Evolutionary conservation across 2,888 invertebrate species (phyloP).

Genomic region (Pasiphila rectangulata): DNA sequence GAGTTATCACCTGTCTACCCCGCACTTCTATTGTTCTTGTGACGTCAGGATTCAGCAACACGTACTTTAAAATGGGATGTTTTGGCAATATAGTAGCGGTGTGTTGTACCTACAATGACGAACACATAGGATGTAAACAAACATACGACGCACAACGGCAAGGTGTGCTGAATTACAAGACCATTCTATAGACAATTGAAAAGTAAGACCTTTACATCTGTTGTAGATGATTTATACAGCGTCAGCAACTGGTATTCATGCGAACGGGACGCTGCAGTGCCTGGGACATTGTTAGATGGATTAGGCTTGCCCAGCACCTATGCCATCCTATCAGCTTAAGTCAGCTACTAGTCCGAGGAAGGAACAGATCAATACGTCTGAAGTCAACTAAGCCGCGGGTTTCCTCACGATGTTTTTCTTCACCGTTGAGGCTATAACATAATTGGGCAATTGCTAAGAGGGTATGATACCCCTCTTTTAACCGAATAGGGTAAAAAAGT

Average conservation of each 20-base stretch:
- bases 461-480: too few relatives aligned
- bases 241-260: neutral
- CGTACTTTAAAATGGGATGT: neutral
- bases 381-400: too few relatives aligned
- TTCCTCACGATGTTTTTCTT: too few relatives aligned
- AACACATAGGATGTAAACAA: neutral
- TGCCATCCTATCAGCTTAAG: too few relatives aligned
- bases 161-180: neutral
- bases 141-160: neutral
- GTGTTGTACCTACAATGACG: neutral
- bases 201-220: too few relatives aligned
- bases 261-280: neutral
- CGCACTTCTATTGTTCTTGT: constrained; percentile 3
- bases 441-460: too few relatives aligned
- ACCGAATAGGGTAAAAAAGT: constrained; percentile 17
- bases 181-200: neutral
- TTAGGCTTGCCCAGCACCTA: too few relatives aligned
- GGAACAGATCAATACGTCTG: too few relatives aligned
- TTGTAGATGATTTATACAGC: too few relatives aligned
- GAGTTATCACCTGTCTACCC: constrained; percentile 5
- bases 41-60: constrained; percentile 3
- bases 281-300: too few relatives aligned
- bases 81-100: neutral
- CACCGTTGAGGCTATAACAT: too few relatives aligned
- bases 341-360: too few relatives aligned